Evolutionary conservation across 2,113 vertebrate genomes (phyloP), one percentile per base, ranked within the genome.

Genomic region (Riparia riparia): DNA sequence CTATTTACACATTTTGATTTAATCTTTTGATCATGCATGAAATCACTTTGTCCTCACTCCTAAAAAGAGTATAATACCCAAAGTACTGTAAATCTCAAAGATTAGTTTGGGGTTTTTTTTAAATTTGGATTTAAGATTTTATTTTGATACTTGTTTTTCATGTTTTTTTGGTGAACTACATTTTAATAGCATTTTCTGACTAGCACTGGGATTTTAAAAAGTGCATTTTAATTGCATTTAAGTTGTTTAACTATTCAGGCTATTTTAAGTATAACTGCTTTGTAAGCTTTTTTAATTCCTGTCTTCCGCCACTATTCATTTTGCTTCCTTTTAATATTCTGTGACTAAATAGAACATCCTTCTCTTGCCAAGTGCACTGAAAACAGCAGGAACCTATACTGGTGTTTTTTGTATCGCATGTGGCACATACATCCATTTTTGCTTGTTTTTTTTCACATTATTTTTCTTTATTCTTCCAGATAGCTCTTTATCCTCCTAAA

Each of bases 381-480:
- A 77, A 87, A 77, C n/a, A 93, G 58, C 49, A 66, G 68, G 32
- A 83, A n/a, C 37, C 14, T 83, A 41, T 49, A 74, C 17, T 32
- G n/a, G 65, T 34, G 6, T 51, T 63, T 93, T 64, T 56, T 80
- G 34, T 65, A 87, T 60, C 2, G 1, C 47, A 65, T 12, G 92
- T 97, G 93, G 94, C 92, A 93, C 64, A 39, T 82, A 34, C 72
- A 68, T 73, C 39, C 49, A 78, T 71, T 56, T 76, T 76, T 70
- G 44, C 47, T 54, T 37, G 58, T 82, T 97, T 82, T 69, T 82
- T 78, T 53, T 71, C 56, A 29, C 17, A 13, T 47, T 85, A 82
- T 96, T 95, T 95, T 69, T 97, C 95, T 97, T 97, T 96, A 94
- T 94, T 97, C 54, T 79, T 96, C 39, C 73, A 84, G 66, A 87